Evolutionary conservation across 2,888 invertebrate genomes (phyloP).

Genomic region (Agonopterix alstromeriana): DNA sequence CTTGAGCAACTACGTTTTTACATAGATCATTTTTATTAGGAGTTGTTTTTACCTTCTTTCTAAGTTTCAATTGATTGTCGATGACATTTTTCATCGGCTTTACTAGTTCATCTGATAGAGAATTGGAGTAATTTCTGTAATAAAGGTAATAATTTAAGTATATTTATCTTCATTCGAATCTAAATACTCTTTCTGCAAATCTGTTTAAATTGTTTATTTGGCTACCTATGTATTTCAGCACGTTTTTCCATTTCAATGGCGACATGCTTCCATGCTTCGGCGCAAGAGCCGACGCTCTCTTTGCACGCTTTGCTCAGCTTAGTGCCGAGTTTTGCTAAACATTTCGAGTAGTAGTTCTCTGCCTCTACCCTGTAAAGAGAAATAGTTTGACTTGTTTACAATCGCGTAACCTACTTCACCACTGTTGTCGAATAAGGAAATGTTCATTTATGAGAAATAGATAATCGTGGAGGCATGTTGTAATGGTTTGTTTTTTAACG

Average conservation of each 20-base stretch:
- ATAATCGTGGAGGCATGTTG: constrained; percentile 13
- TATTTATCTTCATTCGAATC: not conserved
- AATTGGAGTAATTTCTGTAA: constrained; percentile 83
- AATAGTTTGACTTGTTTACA: not conserved
- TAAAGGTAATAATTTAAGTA: not conserved
- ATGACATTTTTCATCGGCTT: constrained; percentile 88
- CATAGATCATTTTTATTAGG: not conserved
- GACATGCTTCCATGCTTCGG: constrained; percentile 94
- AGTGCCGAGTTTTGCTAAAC: constrained; percentile 88
- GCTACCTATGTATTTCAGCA: constrained; percentile 89
- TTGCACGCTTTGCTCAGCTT: constrained; percentile 91
- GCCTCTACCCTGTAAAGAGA: constrained; percentile 86
- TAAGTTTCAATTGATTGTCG: constrained; percentile 82
- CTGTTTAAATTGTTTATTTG: not conserved
- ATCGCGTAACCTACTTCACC: no score
- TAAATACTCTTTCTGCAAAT: not conserved
- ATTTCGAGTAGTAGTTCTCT: constrained; percentile 94
- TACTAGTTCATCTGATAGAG: constrained; percentile 90
- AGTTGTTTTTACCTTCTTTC: constrained; percentile 77
- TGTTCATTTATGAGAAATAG: no score
- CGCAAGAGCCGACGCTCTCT: constrained; percentile 86
- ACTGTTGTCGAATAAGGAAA: no score
- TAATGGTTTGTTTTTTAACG: constrained; percentile 27
- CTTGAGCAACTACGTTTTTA: not conserved
- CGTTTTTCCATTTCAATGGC: constrained; percentile 95